Conservation (phyloP, 2,113 vertebrate species). For the Silurus glanis region DNA sequence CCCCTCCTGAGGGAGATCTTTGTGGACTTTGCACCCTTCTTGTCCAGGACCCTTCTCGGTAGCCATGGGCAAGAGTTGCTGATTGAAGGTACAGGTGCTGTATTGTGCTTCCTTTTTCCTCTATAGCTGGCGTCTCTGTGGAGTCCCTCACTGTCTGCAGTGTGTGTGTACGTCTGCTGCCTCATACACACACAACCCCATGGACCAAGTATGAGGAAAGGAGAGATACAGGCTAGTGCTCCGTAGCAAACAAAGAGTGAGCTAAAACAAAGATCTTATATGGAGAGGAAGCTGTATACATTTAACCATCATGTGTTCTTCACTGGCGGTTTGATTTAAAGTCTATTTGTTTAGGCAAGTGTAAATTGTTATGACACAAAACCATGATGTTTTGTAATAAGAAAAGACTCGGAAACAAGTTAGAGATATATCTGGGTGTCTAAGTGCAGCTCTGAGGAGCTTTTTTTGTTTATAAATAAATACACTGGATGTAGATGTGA, state of each 20-base stretch:
- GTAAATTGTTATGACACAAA: not conserved
- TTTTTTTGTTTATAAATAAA: not conserved
- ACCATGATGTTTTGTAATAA: not conserved
- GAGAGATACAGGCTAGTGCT: constrained; percentile 7
- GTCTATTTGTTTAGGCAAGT: not conserved
- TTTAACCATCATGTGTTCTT: not conserved
- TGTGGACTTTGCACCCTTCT: constrained; percentile 98
- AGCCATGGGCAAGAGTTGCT: constrained; percentile 99
- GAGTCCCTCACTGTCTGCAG: constrained; percentile 62
- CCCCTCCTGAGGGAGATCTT: constrained; percentile 97
- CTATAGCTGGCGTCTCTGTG: constrained; percentile 75
- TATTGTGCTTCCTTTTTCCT: constrained; percentile 65
- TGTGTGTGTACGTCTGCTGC: constrained; percentile 63
- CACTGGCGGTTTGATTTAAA: not conserved
- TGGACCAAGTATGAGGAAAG: constrained; percentile 65
- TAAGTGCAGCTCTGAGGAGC: not conserved
- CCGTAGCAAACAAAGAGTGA: not conserved
- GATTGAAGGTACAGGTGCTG: constrained; percentile 97
- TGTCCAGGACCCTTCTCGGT: constrained; percentile 93
- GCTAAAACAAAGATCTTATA: not conserved
- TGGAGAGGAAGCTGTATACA: not conserved
- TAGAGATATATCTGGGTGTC: not conserved
- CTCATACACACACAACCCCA: constrained; percentile 62
- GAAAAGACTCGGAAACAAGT: not conserved
- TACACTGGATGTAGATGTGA: too few relatives aligned